Evolutionary conservation across 30 jellyfish, hydroid and myxozoan genomes (phyloP).

Genomic region (Aurelia sp.): DNA sequence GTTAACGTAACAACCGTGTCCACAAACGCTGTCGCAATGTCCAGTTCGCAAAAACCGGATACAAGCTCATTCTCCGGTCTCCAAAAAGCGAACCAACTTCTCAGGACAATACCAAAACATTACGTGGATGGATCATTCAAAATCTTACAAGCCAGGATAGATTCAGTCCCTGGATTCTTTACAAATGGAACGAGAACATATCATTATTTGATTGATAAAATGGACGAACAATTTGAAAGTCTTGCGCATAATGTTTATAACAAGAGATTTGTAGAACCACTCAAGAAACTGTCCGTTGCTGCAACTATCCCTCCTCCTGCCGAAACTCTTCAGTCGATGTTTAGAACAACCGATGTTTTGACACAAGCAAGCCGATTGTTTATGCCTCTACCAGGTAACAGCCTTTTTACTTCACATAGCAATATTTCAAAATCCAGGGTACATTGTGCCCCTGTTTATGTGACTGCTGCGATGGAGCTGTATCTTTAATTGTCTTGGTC

Average conservation of each 20-base stretch:
- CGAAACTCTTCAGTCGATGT: conserved; percentile 46
- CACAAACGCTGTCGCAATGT: too few species aligned
- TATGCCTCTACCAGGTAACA: conserved; percentile 46
- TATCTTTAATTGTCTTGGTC: too few species aligned
- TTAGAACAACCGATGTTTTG: neutral
- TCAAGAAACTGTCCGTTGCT: conserved; percentile 30
- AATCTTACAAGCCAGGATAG: neutral
- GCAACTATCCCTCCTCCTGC: conserved; percentile 73
- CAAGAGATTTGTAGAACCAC: conserved; percentile 32
- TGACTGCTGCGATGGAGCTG: too few species aligned
- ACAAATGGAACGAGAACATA: neutral
- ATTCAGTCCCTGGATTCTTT: neutral
- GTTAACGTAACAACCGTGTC: too few species aligned
- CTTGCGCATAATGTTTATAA: conserved; percentile 7
- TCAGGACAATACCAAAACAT: neutral
- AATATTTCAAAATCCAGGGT: too few species aligned
- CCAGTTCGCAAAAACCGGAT: too few species aligned
- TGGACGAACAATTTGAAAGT: conserved; percentile 10
- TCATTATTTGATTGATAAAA: neutral
- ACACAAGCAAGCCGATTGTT: conserved; percentile 1
- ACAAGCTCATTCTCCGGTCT: too few species aligned
- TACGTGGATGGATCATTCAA: neutral
- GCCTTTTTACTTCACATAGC: too few species aligned
- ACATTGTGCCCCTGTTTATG: too few species aligned
- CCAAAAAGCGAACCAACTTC: too few species aligned